Percentiles rank a stretch among this genome's conserved stretches.
Conservation (phyloP, 2,797 vertebrate genomes). For the Peromyscus eremicus region DNA sequence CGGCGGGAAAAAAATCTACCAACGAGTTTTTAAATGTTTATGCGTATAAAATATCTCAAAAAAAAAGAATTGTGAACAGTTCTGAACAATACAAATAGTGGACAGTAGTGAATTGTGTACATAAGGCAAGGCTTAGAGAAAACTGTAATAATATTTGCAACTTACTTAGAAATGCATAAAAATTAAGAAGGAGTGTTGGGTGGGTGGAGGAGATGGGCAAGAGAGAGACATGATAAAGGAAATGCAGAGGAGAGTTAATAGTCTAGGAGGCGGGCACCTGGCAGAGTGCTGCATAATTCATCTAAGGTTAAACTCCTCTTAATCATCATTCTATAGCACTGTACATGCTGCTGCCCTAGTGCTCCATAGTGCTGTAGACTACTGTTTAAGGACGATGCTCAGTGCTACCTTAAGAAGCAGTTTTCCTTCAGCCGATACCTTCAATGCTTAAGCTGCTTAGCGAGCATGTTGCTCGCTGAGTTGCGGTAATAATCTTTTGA, state of each 20-base stretch:
- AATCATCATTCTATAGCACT: background rate
- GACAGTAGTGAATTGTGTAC: background rate
- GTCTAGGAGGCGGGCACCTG: background rate
- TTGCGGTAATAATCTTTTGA: background rate
- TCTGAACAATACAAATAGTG: background rate
- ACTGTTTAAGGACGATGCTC: background rate
- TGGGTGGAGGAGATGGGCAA: background rate
- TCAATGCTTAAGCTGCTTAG: background rate
- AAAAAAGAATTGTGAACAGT: background rate
- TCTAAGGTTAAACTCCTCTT: background rate
- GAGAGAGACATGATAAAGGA: background rate
- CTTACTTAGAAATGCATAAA: constrained; percentile 12
- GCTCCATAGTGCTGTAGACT: background rate
- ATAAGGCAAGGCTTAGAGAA: background rate
- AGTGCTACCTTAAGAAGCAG: background rate
- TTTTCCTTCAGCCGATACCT: background rate
- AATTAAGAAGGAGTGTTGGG: background rate
- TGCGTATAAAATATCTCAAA: background rate
- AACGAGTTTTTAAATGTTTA: background rate
- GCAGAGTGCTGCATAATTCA: no score
- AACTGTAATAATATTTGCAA: background rate
- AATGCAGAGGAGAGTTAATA: background rate
- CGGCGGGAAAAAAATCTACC: background rate
- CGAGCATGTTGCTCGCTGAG: background rate
- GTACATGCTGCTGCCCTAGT: background rate